A percentile compares a stretch with the other conserved stretches of the same genome.
phyloP scores from a whole-genome alignment of 2,797 vertebrate genomes.

The Cephalopachus bancanus region DNA sequence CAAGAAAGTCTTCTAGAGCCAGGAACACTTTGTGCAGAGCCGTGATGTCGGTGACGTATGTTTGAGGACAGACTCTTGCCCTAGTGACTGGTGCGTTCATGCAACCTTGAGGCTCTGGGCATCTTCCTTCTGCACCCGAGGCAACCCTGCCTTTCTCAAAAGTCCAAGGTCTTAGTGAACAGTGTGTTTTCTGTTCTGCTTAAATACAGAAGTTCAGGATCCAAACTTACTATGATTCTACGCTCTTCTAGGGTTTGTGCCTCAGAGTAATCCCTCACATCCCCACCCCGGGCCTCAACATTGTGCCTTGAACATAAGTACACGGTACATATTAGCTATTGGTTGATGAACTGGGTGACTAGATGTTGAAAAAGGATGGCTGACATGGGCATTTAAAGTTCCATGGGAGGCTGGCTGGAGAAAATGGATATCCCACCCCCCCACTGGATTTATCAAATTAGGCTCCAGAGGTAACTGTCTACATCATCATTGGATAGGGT shows the following conservation, averaged over 20 bases:
- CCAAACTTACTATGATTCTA: neutral
- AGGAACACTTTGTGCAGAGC: neutral
- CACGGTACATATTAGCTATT: neutral
- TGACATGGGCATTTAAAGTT: neutral
- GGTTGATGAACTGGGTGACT: neutral
- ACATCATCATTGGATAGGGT: too few relatives aligned
- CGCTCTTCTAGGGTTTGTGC: neutral
- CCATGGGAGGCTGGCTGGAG: neutral
- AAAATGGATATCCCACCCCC: neutral
- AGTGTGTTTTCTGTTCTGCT: neutral
- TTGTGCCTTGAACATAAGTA: neutral
- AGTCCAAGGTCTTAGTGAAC: neutral
- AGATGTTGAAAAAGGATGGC: neutral
- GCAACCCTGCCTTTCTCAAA: neutral
- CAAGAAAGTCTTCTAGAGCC: neutral
- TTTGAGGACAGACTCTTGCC: neutral
- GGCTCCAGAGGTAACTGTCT: neutral
- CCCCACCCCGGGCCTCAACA: fast-evolving
- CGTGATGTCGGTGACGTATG: neutral
- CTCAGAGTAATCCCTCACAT: neutral
- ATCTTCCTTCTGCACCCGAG: neutral
- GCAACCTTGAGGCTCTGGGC: neutral
- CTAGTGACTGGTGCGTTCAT: neutral
- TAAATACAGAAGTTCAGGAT: neutral
- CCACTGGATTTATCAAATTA: neutral